Base-by-base conservation (phyloP, 2,888 invertebrate species). In the Trissoscelio sp. region DNA sequence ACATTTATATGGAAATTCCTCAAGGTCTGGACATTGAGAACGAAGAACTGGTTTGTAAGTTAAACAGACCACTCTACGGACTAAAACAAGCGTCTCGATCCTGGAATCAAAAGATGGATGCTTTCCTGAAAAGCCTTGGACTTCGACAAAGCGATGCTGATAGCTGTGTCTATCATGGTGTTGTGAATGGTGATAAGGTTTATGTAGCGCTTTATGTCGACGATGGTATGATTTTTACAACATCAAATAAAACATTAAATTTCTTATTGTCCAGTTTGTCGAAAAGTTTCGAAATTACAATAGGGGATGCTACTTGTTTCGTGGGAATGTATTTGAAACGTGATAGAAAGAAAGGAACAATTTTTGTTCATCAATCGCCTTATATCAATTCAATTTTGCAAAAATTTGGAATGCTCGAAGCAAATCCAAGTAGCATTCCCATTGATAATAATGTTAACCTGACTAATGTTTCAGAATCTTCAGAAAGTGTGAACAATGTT, bases 71-170 rank as follows among this genome's bases (percentile, higher is more conserved):
- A 16, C 51, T 91, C 9, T 91, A 91, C 81, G 90, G 90, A 4
- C 81, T 91, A 3, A 90, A 89, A 55, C 90, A 91, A 75, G 85
- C 88, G 7, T 86, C 89, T 3, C 67, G 90, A 28, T 86, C 86
- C 24, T 91, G 90, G 89, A 88, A 90, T 74, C 74, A 84, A 3
- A 66, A 74, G 9, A 46, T 74, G 12, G 64, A 74, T 18, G 6
- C 51, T 0, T 64, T 74, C n/a, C 7, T 74, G 57, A 28, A 55
- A 9, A 14, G 12, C 18, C n/a, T 20, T 64, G 83, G 20, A 86
- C 89, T 75, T 81, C 73, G 5, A 39, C 84, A n/a, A 86, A 86
- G 58, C 44, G 87, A 4, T 34, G 77, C 9, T 85, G 82, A 58
- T 80, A 53, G 39, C 81, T 44, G 85, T 84, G 48, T 83, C 53